Evolutionary conservation across 2,888 invertebrate genomes (phyloP), one percentile per base, ranked within the genome.

Genomic region (Acholoe squamosa): DNA sequence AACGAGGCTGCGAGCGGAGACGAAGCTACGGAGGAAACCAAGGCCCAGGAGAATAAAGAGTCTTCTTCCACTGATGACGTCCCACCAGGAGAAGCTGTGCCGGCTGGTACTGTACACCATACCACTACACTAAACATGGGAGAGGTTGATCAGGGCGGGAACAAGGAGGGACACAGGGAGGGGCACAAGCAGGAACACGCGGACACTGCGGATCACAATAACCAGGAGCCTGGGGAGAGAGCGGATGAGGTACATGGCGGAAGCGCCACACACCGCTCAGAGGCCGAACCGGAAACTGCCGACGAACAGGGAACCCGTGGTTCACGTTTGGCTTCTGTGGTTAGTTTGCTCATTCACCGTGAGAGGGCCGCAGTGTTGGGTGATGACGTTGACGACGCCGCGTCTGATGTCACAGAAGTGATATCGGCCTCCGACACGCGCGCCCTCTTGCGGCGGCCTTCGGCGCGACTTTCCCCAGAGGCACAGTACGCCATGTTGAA

Each of bases 401-500:
- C 71, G 28, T 71, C 71, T 28, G 71, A 71, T 7, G n/a, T 25
- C 12, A 71, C 28, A 14, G 71, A 71, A 5, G 71, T 28, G n/a
- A 71, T 71, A 5, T 28, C 71, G 31, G 71, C 71, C 7, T 71
- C 71, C 0, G 71, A 71, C 28, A 16, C 71, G 71, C 71, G 71
- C 71, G 71, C 71, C 12, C 28, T 71, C n/a, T 5, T 71, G 33
- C 93, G 94, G 0, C 91, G 94, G 25, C 94, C 94, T 90, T 93
- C 93, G 22, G 93, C 94, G 0, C 93, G 93, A 12, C 91, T 95
- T 71, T 95, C 94, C 0, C 92, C 93, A 1, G 94, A 94, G 86
- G 94, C 94, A 0, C 94, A 95, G 91, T 95, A 93, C 90, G 94
- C 94, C 89, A 93, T 94, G 90, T 93, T 95, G 94, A 95, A 94